Conservation (phyloP, 1,140 invertebrate genomes). For the Lysiphlebus fabarum region DNA sequence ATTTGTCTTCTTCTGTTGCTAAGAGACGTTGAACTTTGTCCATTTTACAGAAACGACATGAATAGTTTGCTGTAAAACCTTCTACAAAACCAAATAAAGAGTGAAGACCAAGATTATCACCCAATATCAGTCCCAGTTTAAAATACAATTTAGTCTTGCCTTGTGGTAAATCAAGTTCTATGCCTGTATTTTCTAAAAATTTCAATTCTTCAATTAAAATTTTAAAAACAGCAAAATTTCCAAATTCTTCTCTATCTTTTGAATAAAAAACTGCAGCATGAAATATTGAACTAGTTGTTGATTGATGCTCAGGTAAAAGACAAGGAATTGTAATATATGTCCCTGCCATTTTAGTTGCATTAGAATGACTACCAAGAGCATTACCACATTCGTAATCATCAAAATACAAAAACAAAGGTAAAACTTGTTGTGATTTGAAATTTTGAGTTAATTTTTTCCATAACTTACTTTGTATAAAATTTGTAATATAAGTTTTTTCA, state of each 20-base stretch:
- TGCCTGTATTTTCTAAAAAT: not conserved
- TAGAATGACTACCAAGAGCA: not conserved
- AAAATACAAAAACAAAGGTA: not conserved
- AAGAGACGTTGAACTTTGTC: not conserved
- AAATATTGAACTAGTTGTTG: not conserved
- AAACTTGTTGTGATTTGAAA: not conserved
- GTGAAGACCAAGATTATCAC: slow-evolving; percentile 6
- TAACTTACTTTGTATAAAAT: slow-evolving; percentile 25
- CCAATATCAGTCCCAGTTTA: not conserved
- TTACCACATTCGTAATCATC: not conserved
- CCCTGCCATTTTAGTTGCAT: not conserved
- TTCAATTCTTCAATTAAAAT: not conserved
- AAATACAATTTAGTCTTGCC: not conserved
- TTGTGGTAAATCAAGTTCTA: not conserved
- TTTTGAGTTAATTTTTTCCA: slow-evolving; percentile 5
- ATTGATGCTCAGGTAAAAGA: not conserved
- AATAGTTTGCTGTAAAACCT: slow-evolving; percentile 5
- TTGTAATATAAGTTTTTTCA: slow-evolving; percentile 15
- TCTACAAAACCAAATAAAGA: not conserved
- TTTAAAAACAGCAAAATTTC: not conserved
- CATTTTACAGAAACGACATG: slow-evolving; percentile 6
- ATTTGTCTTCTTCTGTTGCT: slow-evolving; percentile 2
- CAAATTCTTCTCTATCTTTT: not conserved
- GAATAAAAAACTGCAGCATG: not conserved
- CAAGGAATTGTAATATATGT: not conserved